Percentiles rank a stretch among this genome's conserved stretches.
These are phyloP conservation scores for Polia nebulosa DNA, from an alignment of 2,888 invertebrate genomes.

Conservation along the genomic window DNA sequence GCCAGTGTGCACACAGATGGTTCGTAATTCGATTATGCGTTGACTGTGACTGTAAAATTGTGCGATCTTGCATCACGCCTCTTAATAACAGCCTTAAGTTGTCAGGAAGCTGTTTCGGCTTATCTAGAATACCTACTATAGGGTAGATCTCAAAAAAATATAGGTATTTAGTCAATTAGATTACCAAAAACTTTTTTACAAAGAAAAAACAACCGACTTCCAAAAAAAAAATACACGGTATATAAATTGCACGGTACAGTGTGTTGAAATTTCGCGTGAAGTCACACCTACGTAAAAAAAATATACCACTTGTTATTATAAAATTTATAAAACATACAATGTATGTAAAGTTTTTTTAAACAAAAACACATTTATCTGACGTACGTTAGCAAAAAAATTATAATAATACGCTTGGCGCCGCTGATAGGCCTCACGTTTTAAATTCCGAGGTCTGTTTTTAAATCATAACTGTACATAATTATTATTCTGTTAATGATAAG, in stretches of 20 bases:
- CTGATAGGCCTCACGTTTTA: conserved; percentile 2
- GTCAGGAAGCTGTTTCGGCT: neutral
- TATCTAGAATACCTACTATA: no score
- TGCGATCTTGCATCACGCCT: neutral
- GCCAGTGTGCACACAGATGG: no score
- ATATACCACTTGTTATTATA: no score
- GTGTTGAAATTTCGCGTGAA: no score
- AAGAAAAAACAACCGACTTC: no score
- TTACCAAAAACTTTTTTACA: no score
- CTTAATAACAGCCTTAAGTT: neutral
- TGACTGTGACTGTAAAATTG: neutral
- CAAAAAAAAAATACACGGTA: no score
- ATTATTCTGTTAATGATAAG: conserved; percentile 23
- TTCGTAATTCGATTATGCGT: no score
- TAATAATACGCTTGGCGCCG: neutral
- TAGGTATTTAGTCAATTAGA: no score
- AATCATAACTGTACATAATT: conserved; percentile 20
- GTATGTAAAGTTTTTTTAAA: conserved; percentile 10
- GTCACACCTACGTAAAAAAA: no score
- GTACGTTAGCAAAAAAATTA: neutral
- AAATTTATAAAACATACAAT: neutral
- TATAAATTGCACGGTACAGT: no score
- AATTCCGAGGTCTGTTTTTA: conserved; percentile 34
- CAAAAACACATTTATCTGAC: neutral
- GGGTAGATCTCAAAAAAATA: no score